These are phyloP conservation scores for Agrilus mali DNA, from an alignment of 2,888 invertebrate species.

Conservation along the genomic window DNA sequence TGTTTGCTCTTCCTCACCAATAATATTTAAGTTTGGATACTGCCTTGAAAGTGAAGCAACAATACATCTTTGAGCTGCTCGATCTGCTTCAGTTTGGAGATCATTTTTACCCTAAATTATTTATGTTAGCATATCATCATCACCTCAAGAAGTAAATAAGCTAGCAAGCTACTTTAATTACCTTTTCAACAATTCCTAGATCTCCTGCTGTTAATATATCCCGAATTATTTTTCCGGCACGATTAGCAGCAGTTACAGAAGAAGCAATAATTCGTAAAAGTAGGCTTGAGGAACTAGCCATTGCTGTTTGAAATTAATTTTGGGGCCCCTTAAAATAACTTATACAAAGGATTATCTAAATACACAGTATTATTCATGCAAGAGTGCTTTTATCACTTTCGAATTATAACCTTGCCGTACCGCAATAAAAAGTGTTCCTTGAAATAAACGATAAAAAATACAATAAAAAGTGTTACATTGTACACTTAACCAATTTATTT, in stretches of 20 bases:
- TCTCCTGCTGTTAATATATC: conserved; percentile 85
- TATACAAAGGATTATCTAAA: too few relatives aligned
- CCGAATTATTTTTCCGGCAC: conserved; percentile 81
- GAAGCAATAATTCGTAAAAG: conserved; percentile 63
- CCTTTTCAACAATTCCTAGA: conserved; percentile 86
- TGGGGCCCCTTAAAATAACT: too few relatives aligned
- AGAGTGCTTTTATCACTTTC: too few relatives aligned
- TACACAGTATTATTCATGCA: too few relatives aligned
- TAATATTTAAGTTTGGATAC: conserved; percentile 74
- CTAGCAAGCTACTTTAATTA: conserved; percentile 25
- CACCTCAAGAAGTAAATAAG: not conserved
- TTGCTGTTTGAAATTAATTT: conserved; percentile 19
- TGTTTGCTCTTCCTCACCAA: conserved; percentile 75
- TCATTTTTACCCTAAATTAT: conserved; percentile 70
- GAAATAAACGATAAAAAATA: too few relatives aligned
- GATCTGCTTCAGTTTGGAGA: conserved; percentile 95
- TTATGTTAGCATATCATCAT: conserved; percentile 4
- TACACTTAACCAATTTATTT: too few relatives aligned
- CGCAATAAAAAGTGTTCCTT: too few relatives aligned
- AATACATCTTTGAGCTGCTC: conserved; percentile 89
- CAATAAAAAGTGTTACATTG: too few relatives aligned
- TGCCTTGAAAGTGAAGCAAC: conserved; percentile 71
- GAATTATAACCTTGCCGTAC: too few relatives aligned
- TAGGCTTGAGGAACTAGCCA: conserved; percentile 52
- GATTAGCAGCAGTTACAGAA: conserved; percentile 64